Base-by-base conservation (phyloP, 2,113 vertebrate species). In the Tyrannus savana region DNA sequence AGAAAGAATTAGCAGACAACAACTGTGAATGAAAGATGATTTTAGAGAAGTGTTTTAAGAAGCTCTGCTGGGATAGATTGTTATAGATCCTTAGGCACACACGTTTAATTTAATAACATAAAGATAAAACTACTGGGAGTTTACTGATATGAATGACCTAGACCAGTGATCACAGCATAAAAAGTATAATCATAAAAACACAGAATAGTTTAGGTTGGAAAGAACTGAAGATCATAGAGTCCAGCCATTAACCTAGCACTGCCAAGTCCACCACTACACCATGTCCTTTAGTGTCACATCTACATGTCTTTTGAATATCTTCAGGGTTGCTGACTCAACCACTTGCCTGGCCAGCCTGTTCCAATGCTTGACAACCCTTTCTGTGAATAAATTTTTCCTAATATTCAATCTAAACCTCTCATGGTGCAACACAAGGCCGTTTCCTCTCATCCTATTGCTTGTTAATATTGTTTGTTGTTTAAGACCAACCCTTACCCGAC, bases 141-240 rank as follows among this genome's bases (percentile, higher is more conserved):
- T 60, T 75, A 75, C 28, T 42, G 46, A 25, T 69, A 73, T 37
- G 33, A 84, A 81, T 30, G 15, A 76, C n/a, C n/a, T 64, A 50
- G 27, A 91, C 9, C 17, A 69, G 30, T 25, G n/a, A 60, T 19
- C 24, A n/a, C 0, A 44, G 10, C 19, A 67, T 33, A 46, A 75
- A 58, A 69, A 52, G 27, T 47, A 39, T 17, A 49, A 50, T 17
- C 31, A 58, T 37, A 56, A 69, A 90, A 71, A 50, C 56, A 56
- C 22, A 71, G 35, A 50, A 2, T 21, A 0, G 0, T 24, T 77
- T 50, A 5, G 0, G 1, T 5, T 42, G 21, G 62, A 42, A 83
- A 31, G 63, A 69, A 21, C 30, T 50, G 49, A 14, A 76, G 21
- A 69, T 42, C 19, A 60, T 1, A 0, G 1, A 68, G 39, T 46